phyloP scores from a whole-genome alignment of 2,797 vertebrate genomes.

The Halcyon badia region DNA sequence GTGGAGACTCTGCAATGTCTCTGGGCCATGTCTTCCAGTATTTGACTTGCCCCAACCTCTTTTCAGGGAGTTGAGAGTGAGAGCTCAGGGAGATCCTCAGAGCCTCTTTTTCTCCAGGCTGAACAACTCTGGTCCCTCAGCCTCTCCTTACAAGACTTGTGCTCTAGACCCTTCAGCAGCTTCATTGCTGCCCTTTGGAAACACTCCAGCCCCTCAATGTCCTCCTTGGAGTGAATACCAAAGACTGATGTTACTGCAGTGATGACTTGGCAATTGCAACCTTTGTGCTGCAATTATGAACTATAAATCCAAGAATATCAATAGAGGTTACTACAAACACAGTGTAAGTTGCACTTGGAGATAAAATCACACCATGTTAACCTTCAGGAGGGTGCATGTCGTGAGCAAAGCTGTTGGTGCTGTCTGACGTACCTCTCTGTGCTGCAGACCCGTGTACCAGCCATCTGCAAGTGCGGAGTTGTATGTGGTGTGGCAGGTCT shows the following conservation, averaged over 20 bases:
- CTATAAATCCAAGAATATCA: not conserved
- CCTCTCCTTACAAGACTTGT: not conserved
- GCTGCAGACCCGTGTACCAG: not conserved
- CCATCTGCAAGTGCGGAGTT: fast-evolving
- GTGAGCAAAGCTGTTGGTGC: not conserved
- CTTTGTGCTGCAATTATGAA: not conserved
- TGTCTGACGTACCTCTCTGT: fast-evolving
- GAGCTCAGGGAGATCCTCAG: not conserved
- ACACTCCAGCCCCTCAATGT: not conserved
- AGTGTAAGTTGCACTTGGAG: fast-evolving
- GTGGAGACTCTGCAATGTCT: too few species aligned
- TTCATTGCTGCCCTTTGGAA: not conserved
- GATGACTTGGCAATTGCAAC: not conserved
- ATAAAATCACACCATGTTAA: fast-evolving
- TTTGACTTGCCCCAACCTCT: not conserved
- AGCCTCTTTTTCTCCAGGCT: not conserved
- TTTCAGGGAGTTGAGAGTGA: not conserved
- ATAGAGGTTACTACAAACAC: not conserved
- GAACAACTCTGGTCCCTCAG: not conserved
- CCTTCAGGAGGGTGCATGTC: not conserved
- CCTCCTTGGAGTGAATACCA: not conserved
- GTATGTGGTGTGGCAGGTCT: not conserved
- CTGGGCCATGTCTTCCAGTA: too few species aligned
- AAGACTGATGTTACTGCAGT: not conserved
- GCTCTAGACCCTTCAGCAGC: not conserved